Percentiles rank a stretch among this genome's conserved stretches.
phyloP scores from a whole-genome alignment of 2,888 invertebrate species.

The Drosophila anomalipes region DNA sequence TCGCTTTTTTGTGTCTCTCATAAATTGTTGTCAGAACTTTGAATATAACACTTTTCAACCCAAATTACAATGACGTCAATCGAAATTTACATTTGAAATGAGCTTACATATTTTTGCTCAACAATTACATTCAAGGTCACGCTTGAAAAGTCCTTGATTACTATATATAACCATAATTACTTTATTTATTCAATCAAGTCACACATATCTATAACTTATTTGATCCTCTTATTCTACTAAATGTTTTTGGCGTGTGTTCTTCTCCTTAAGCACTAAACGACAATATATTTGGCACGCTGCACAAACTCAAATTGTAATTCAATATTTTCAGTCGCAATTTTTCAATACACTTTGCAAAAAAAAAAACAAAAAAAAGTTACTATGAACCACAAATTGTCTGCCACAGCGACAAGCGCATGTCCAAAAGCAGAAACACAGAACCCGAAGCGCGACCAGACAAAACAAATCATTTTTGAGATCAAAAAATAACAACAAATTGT shows the following conservation, averaged over 20 bases:
- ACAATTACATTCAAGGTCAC: conserved; percentile 6
- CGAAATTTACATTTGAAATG: background rate
- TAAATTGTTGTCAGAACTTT: background rate
- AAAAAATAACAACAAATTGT: conserved; percentile 31
- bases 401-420: conserved; percentile 46
- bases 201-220: background rate
- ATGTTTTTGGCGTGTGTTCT: background rate
- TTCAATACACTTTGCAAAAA: conserved; percentile 26
- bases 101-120: background rate
- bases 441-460: conserved; percentile 66
- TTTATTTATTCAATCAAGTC: background rate
- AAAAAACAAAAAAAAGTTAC: conserved; percentile 18
- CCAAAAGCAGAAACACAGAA: conserved; percentile 25
- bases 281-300: conserved; percentile 16
- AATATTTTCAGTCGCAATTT: conserved; percentile 42
- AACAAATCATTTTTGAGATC: conserved; percentile 71
- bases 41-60: background rate
- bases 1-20: background rate
- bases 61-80: background rate
- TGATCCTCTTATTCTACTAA: background rate
- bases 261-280: background rate
- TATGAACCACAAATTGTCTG: conserved; percentile 7
- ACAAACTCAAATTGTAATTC: conserved; percentile 33
- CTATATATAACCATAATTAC: background rate
- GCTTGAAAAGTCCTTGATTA: background rate